Evolutionary conservation across 1,140 invertebrate species (phyloP), one percentile per base, ranked within the genome.

Genomic region (Polypedilum vanderplanki): DNA sequence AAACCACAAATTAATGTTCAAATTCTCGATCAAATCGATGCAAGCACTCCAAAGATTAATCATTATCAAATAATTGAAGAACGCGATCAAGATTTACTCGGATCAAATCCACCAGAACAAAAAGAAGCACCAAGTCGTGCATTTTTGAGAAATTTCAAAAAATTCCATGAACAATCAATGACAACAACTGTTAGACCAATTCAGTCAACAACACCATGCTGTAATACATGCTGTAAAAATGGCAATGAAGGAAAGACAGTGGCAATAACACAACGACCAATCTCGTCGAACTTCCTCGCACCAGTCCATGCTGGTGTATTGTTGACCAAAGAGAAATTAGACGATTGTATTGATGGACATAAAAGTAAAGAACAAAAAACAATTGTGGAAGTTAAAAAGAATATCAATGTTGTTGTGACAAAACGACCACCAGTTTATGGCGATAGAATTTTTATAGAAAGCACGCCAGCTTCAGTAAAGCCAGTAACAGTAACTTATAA

Each of bases 51-150:
- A 18, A 70, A 70, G 7, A 18, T 70, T 9, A 70, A 10, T 7
- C 17, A 70, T 20, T n/a, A 18, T 20, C 65, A 70, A 10, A 70
- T 18, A 41, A 74, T 76, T 57, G 73, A 76, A 20, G 75, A 77
- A 41, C 74, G 46, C 22, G 41, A 74, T 40, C 41, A 76, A 17
- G 24, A 74, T 75, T 76, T 70, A n/a, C 18, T 70, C 7, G 65
- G 20, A 9, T 70, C 65, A 18, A 70, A n/a, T 10, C 65, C 65
- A 70, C 18, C 65, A 22, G 9, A n/a, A 20, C 9, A 3, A 20
- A 18, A 70, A 22, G 65, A 70, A 22, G 65, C 65, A 18, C 65
- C 65, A 22, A 70, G 65, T 12, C 17, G 65, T 4, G 8, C 3
- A 20, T 70, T 70, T 70, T 70, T 70, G 17, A 70, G 18, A 22